Evolutionary conservation across 2,888 invertebrate species (phyloP).

Genomic region (Clunio marinus): DNA sequence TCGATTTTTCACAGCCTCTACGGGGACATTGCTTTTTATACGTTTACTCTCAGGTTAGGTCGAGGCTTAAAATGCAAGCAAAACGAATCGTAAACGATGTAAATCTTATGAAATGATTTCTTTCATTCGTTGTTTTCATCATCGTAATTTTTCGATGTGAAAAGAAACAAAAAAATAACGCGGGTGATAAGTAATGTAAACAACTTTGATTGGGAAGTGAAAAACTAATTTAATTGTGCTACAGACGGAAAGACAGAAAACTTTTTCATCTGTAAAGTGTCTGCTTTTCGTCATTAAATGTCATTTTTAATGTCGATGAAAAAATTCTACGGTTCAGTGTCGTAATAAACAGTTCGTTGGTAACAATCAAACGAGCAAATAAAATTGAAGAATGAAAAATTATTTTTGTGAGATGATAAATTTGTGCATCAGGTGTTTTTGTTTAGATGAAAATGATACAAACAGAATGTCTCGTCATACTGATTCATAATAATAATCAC

Average conservation of each 20-base stretch:
- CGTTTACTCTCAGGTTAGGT: too few relatives aligned
- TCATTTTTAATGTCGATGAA: not conserved
- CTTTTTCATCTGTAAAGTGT: not conserved
- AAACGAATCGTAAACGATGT: too few relatives aligned
- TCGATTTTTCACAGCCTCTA: slow-evolving; percentile 20
- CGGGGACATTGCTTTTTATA: too few relatives aligned
- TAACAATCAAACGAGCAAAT: not conserved
- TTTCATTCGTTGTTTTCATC: too few relatives aligned
- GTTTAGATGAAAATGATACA: too few relatives aligned
- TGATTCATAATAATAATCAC: too few relatives aligned
- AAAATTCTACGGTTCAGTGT: not conserved
- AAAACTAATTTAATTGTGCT: not conserved
- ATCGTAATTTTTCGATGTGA: too few relatives aligned
- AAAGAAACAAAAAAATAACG: not conserved
- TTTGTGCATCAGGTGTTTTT: slow-evolving; percentile 27
- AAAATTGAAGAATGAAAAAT: not conserved
- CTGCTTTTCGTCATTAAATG: not conserved
- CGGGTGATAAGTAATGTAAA: not conserved
- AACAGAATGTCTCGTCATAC: too few relatives aligned
- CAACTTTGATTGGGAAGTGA: not conserved
- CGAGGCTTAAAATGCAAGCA: too few relatives aligned
- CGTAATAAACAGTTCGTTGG: not conserved
- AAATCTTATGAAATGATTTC: too few relatives aligned
- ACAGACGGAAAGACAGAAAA: not conserved
- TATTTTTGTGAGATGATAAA: not conserved